Percentiles rank a stretch among this genome's conserved stretches.
Conservation (phyloP, 2,797 vertebrate genomes). For the Lagorchestes hirsutus region DNA sequence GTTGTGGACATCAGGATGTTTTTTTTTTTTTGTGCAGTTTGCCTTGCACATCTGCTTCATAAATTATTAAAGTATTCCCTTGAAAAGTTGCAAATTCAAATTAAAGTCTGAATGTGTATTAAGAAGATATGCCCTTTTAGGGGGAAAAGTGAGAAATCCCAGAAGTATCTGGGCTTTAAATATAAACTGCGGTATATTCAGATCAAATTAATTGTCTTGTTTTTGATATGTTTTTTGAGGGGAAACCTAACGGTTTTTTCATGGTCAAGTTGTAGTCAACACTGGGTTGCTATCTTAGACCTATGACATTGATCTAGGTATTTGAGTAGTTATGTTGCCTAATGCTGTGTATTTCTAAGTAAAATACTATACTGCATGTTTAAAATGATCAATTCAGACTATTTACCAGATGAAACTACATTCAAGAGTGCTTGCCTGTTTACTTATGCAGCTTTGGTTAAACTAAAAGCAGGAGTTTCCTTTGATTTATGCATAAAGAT, state of each 20-base stretch:
- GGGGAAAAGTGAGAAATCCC: conserved; percentile 58
- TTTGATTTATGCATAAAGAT: neutral
- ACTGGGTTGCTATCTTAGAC: conserved; percentile 73
- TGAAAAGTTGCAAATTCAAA: conserved; percentile 82
- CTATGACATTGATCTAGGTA: conserved; percentile 73
- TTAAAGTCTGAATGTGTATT: conserved; percentile 62
- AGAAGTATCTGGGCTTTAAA: conserved; percentile 10
- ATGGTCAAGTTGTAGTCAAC: conserved; percentile 47
- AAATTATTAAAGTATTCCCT: conserved; percentile 83
- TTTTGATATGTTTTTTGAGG: conserved; percentile 44
- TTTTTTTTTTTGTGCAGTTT: conserved; percentile 86
- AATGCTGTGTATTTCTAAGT: conserved; percentile 67
- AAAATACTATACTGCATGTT: conserved; percentile 46
- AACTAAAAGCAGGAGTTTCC: neutral
- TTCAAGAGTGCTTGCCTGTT: conserved; percentile 39
- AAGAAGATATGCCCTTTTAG: conserved; percentile 42
- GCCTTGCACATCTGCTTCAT: conserved; percentile 86
- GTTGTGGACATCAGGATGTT: conserved; percentile 86
- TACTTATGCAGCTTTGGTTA: neutral
- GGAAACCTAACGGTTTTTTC: neutral
- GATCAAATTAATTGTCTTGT: conserved; percentile 4
- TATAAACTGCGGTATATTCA: neutral
- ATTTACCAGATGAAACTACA: conserved; percentile 60
- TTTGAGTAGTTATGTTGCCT: conserved; percentile 72
- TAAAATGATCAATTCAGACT: conserved; percentile 60